These are phyloP conservation scores for Leptopilina syphax DNA, from an alignment of 2,888 invertebrate genomes.

Conservation along the genomic window DNA sequence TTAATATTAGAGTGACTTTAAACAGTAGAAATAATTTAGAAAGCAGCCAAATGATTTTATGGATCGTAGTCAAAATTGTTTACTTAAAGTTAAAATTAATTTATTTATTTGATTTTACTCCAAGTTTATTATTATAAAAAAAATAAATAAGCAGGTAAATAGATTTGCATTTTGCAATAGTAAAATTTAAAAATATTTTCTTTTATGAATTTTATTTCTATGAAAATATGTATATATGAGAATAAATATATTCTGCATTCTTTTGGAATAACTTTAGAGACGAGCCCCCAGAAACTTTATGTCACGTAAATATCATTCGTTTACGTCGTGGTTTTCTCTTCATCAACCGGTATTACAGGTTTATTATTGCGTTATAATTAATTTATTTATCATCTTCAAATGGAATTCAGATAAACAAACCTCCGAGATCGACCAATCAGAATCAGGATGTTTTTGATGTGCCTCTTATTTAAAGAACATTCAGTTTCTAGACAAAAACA, in stretches of 20 bases:
- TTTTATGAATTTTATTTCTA: too few relatives aligned
- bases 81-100: too few relatives aligned
- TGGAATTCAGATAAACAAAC: conserved; percentile 69
- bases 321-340: conserved; percentile 54
- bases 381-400: conserved; percentile 60
- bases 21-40: too few relatives aligned
- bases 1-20: too few relatives aligned
- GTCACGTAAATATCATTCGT: conserved; percentile 58
- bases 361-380: conserved; percentile 49
- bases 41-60: too few relatives aligned
- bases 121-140: too few relatives aligned
- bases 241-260: not conserved
- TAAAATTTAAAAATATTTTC: too few relatives aligned
- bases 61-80: too few relatives aligned
- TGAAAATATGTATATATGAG: too few relatives aligned
- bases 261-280: conserved; percentile 41
- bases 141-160: too few relatives aligned
- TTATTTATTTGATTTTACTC: too few relatives aligned
- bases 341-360: conserved; percentile 59
- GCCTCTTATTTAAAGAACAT: conserved; percentile 57
- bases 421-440: conserved; percentile 69
- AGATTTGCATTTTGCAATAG: too few relatives aligned
- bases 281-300: conserved; percentile 50
- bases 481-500: conserved; percentile 31
- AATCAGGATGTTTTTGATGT: conserved; percentile 43